Evolutionary conservation across 2,797 vertebrate species (phyloP), one percentile per base, ranked within the genome.

Genomic region (Gambusia yucatana): DNA sequence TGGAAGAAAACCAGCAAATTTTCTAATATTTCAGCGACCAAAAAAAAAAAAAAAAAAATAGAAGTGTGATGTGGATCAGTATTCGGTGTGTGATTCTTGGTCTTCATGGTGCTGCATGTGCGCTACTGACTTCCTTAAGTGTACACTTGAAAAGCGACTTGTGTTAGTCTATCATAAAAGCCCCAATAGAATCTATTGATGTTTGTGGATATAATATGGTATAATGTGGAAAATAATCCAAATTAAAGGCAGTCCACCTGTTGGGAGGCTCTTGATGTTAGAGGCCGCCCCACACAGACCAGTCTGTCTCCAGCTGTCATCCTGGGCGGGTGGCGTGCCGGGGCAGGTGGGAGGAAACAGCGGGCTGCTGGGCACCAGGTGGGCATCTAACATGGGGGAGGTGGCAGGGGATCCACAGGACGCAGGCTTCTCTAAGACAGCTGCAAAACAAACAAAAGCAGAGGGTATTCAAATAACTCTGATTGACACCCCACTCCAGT

Each of bases 311-410:
- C 94, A 93, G 91, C 82, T 74, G 87, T 95, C 95, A 22, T 96
- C 95, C 17, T 91, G 93, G 48, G 91, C 88, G 13, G 93, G 91
- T 2, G 93, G 94, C 0, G 94, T 94, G 50, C 92, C 90, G 3
- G 94, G 95, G 84, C 94, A 93, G 87, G 94, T 93, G 75, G 95
- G 93, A 75, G 94, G 93, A 84, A 95, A 94, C 50, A 94, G 88
- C 0, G 95, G 94, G 75, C 93, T 95, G 82, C 75, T 92, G 76
- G 94, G 93, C 47, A 95, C 94, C 87, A 94, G 92, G 86, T 95
- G 94, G 85, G 87, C 82, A 71, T 96, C 95, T n/a, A 88, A 79
- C 6, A 86, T 78, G 22, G 93, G 93, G 77, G 95, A 93, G 36
- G 76, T 87, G 81, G 81, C 84, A 20, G 91, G 91, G 39, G 91